Base-by-base conservation (phyloP, 2,888 invertebrate species). In the Sarcophaga rosellei region DNA sequence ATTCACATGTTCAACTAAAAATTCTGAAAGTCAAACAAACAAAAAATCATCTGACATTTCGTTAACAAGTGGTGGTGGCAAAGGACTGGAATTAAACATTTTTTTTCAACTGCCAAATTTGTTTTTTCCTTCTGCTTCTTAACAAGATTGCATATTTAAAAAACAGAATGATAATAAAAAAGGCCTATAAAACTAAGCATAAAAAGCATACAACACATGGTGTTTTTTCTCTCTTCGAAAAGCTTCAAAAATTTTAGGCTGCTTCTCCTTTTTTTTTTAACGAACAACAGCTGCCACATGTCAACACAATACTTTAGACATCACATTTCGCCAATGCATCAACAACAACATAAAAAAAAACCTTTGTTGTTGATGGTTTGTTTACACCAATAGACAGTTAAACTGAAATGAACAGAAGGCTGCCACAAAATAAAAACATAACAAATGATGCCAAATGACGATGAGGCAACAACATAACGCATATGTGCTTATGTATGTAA, bases 241-340 rank as follows among this genome's bases (percentile, higher is more conserved):
- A 12, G 63, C 15, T 12, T 25, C 23, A 11, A 77, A 61, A 70
- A 65, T 66, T 72, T 69, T 75, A 57, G 82, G 74, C 74, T 77
- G 80, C 76, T 21, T 76, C 21, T 66, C 21, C n/a, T 59, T 4
- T 47, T 63, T 63, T 15, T 53, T 17, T 81, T 25, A 25, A 65
- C 65, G 61, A 44, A 65, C 65, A 86, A 66, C 86, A 86, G 86
- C 86, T 86, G 86, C 84, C 83, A 86, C 66, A 81, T 86, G 86
- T 86, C 86, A 84, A 84, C 86, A 84, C 81, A 84, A 84, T 66
- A 65, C 77, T 86, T 81, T 70, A 59, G 66, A 75, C 75, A 83
- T 80, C 80, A 53, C 53, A 81, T 81, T 83, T 83, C 72, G 65
- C 73, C 73, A 84, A 57, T 69, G 78, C 82, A 77, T 78, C 78